Percentiles rank a stretch among this genome's conserved stretches.
These are phyloP conservation scores for Rhagium mordax DNA, from an alignment of 2,888 invertebrate genomes.

Conservation along the genomic window DNA sequence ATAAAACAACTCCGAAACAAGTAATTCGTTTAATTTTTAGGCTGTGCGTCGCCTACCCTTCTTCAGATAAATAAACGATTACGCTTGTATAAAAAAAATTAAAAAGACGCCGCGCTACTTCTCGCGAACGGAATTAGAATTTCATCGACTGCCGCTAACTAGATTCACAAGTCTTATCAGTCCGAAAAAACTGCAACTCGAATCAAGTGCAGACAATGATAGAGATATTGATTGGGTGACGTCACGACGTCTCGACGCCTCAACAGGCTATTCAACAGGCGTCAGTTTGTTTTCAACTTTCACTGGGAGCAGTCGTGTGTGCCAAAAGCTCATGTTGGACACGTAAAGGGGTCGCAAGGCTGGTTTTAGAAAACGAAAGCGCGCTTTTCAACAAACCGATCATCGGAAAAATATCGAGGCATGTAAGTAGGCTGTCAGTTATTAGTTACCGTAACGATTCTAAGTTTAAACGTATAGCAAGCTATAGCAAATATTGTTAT, in stretches of 20 bases:
- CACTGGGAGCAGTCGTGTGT: conserved; percentile 34
- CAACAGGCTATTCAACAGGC: conserved; percentile 62
- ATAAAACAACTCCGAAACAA: no score
- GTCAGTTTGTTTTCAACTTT: conserved; percentile 49
- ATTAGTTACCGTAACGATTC: no score
- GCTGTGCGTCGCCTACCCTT: no score
- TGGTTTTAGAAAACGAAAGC: background rate
- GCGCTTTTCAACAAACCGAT: background rate
- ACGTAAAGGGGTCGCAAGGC: background rate
- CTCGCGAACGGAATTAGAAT: no score
- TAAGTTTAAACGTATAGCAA: no score
- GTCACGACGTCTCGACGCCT: conserved; percentile 55
- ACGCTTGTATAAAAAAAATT: no score
- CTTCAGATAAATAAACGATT: no score
- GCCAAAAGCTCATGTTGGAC: background rate
- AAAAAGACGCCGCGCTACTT: no score
- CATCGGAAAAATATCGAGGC: background rate
- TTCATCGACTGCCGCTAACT: background rate
- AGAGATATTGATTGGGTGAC: conserved; percentile 43
- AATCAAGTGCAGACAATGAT: conserved; percentile 33
- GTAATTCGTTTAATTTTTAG: no score
- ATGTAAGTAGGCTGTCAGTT: background rate
- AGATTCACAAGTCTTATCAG: background rate
- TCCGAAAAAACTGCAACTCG: conserved; percentile 29
- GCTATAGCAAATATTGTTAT: no score